Evolutionary conservation across 2,113 vertebrate species (phyloP).

Genomic region (Zosterops pallidus): DNA sequence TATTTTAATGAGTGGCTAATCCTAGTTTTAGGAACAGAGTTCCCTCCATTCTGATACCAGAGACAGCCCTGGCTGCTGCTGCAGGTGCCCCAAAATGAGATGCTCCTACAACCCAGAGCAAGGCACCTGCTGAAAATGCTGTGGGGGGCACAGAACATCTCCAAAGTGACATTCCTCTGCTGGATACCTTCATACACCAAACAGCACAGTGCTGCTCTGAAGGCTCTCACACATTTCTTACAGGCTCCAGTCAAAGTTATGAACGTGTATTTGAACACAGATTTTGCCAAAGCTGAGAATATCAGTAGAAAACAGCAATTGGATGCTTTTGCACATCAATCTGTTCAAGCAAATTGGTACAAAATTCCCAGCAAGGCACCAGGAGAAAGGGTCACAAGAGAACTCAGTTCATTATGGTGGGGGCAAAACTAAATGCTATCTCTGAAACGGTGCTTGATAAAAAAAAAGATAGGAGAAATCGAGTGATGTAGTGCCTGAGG

Average conservation of each 20-base stretch:
- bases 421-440: neutral
- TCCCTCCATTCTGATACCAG: neutral
- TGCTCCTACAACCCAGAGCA: neutral
- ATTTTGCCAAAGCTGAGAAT: neutral
- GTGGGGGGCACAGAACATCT: neutral
- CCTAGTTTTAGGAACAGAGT: neutral
- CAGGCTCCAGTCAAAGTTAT: neutral
- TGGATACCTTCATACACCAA: neutral
- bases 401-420: neutral
- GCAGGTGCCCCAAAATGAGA: neutral
- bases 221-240: neutral
- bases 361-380: neutral
- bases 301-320: neutral
- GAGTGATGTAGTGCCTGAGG: neutral
- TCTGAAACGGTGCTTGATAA: neutral
- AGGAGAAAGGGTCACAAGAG: neutral
- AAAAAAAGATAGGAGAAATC: neutral
- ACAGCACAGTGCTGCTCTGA: neutral
- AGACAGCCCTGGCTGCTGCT: neutral
- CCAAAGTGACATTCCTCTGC: neutral
- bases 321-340: neutral
- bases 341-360: neutral
- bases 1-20: neutral
- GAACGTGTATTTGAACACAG: neutral
- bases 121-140: neutral